These are phyloP conservation scores for Melanostigma gelatinosum DNA, from an alignment of 2,113 vertebrate genomes.

Conservation along the genomic window DNA sequence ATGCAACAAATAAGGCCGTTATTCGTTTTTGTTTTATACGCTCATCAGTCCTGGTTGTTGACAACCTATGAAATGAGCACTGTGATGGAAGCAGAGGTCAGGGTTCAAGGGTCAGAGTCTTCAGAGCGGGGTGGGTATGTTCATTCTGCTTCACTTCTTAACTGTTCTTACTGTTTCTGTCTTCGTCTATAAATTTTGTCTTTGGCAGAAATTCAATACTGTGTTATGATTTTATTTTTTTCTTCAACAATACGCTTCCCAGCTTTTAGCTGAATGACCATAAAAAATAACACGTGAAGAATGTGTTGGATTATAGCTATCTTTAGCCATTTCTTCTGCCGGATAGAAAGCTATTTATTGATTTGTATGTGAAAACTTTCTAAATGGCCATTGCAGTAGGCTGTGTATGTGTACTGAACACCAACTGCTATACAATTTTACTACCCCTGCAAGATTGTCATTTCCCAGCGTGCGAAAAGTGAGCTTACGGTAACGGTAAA, in stretches of 20 bases:
- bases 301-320: conserved; percentile 44
- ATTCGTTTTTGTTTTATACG: conserved; percentile 43
- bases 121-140: conserved; percentile 33
- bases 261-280: conserved; percentile 62
- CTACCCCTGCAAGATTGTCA: conserved; percentile 1
- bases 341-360: conserved; percentile 50
- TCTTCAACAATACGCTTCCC: conserved; percentile 52
- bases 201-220: conserved; percentile 53
- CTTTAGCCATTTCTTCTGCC: conserved; percentile 52
- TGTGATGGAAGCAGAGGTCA: conserved; percentile 70
- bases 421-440: background rate
- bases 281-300: conserved; percentile 30
- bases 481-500: conserved; percentile 24
- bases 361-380: conserved; percentile 41
- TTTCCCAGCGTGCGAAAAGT: conserved; percentile 8
- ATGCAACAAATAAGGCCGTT: conserved; percentile 36
- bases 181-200: conserved; percentile 52
- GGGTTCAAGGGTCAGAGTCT: conserved; percentile 74
- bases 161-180: conserved; percentile 62
- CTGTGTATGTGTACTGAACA: conserved; percentile 25
- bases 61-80: conserved; percentile 63
- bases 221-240: conserved; percentile 38
- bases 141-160: conserved; percentile 66
- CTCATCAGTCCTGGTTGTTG: conserved; percentile 67
- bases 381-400: conserved; percentile 22